Evolutionary conservation across 2,113 vertebrate species (phyloP), one percentile per base, ranked within the genome.

Genomic region (Aptenodytes patagonicus): DNA sequence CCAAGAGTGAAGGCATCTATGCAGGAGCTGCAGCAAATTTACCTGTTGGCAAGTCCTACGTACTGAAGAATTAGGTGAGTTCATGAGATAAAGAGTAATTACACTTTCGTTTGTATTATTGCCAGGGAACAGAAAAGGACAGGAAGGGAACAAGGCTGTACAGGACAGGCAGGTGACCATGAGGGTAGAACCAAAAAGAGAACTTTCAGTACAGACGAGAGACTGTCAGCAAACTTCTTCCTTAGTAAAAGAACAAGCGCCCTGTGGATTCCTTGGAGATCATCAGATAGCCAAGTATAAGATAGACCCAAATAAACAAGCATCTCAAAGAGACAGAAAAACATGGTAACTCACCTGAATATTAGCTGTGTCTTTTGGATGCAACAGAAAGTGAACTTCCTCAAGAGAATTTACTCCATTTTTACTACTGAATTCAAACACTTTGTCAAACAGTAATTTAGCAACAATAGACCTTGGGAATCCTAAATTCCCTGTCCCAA

Each of bases 401-500:
- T 98, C 89, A 68, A 99, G 97, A 54, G 97, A 87, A 38, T 83
- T 98, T 11, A 95, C 85, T 47, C 95, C 83, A 10, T 78, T 98
- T 68, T 96, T 98, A 68, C 89, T 97, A 93, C 99, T 99, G 75
- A 99, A 99, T 55, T 97, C 97, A 51, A 98, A 73, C 25, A 99
- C 98, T 61, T 98, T 95, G 51, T 99, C 98, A 87, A 99, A 95
- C 79, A 99, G 95, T 73, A 98, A 42, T 21, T 98, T 95, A 28
- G 98, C 98, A 61, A 98, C 98, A 10, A 98, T 1, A 9, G 85
- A 24, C 95, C 97, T 98, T 4, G 99, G 99, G 89, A 98, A 99
- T 58, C 97, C 97, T 88, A 99, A 79, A 42, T 98, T 99, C 69
- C 99, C 99, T 10, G 99, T 98, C 34, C 99, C 99, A 75, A 99